Base-by-base conservation (phyloP, 2,888 invertebrate species). In the Leptogaster cylindrica region DNA sequence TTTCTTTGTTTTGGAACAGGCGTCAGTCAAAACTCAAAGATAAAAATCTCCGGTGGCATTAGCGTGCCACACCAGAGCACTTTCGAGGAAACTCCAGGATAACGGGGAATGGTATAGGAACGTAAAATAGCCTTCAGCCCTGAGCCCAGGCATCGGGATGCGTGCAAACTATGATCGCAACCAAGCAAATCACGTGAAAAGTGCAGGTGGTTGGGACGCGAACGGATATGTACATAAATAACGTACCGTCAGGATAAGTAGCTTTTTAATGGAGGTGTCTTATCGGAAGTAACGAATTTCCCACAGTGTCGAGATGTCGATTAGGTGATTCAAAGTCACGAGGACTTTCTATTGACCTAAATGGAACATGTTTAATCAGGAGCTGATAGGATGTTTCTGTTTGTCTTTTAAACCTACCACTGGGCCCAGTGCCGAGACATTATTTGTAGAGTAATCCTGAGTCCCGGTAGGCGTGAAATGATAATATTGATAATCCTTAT, bases 21-120 rank as follows among this genome's bases (percentile, higher is more conserved):
- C 33, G 66, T 66, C 66, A 66, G 66, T 66, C 66, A 66, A 66
- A 66, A 51, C 36, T 51, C 44, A 27, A n/a, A 44, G 61, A 63
- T 63, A 63, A 63, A 23, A 39, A 63, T 63, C 61, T 28, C 5
- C 20, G 61, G 61, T 44, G 44, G 41, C 44, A 44, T 58, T 58
- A 39, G 23, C 39, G 41, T 31, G 61, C 28, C 44, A 61, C 41
- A 61, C 27, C 41, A 41, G 27, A 61, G 28, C 7, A 61, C 33
- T 52, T 52, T 52, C 18, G 33, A 31, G 28, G 18, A 63, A 63
- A 44, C 28, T 7, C 41, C 46, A 10, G 28, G 28, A 33, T 16
- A 18, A 63, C 18, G 31, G 16, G 12, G 33, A 39, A 36, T n/a
- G n/a, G n/a, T n/a, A 58, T 23, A 25, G 28, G 16, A 27, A 46